Evolutionary conservation across 2,113 vertebrate genomes (phyloP).

Genomic region (Macquaria ambigua): DNA sequence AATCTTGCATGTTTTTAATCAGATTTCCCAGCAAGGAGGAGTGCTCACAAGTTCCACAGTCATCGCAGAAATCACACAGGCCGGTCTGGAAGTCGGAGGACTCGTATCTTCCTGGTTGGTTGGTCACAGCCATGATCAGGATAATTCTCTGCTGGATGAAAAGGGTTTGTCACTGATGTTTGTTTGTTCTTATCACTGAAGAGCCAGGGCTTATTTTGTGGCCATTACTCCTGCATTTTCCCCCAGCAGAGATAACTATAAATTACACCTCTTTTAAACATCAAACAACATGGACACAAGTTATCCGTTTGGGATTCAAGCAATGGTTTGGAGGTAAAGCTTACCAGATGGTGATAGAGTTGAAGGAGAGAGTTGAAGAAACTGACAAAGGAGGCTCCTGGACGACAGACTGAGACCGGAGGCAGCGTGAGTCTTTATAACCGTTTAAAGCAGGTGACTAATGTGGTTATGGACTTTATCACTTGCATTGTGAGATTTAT

Average conservation of each 20-base stretch:
- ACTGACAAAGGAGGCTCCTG: not conserved
- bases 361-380: not conserved
- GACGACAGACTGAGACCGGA: not conserved
- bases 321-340: not conserved
- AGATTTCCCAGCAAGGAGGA: not conserved
- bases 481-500: not conserved
- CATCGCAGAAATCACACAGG: slow-evolving; percentile 59
- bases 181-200: not conserved
- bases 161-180: not conserved
- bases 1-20: not conserved
- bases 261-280: not conserved
- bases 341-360: slow-evolving; percentile 50
- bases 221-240: not conserved
- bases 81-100: slow-evolving; percentile 80
- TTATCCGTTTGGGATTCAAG: not conserved
- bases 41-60: slow-evolving; percentile 80
- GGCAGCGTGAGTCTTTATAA: not conserved
- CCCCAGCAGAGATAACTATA: not conserved
- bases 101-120: slow-evolving; percentile 29
- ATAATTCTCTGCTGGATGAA: slow-evolving; percentile 30
- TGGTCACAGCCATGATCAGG: slow-evolving; percentile 73
- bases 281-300: not conserved
- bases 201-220: not conserved
- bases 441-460: not conserved
- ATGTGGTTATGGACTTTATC: not conserved